Evolutionary conservation across 2,113 vertebrate genomes (phyloP).

Genomic region (Muntiacus muntjak): DNA sequence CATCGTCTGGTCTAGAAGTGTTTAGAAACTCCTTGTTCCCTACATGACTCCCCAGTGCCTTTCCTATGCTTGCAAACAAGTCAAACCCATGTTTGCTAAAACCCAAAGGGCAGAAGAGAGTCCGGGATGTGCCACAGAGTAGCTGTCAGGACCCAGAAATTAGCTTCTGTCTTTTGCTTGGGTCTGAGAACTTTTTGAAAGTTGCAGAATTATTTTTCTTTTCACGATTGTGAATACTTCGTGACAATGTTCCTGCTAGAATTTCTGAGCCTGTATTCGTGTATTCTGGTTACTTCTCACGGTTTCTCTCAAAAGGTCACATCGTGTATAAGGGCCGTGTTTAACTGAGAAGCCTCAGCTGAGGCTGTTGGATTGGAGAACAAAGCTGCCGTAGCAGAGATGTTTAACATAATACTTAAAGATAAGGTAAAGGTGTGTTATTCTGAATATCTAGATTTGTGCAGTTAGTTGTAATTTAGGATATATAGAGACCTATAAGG

Average conservation of each 20-base stretch:
- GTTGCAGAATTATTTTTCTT: too few species aligned
- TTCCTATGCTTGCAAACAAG: not conserved
- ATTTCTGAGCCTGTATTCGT: not conserved
- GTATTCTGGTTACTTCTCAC: not conserved
- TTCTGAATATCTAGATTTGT: conserved; percentile 71
- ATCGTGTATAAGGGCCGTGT: not conserved
- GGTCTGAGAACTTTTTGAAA: not conserved
- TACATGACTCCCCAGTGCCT: not conserved
- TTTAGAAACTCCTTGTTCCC: not conserved
- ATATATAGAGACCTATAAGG: conserved; percentile 73
- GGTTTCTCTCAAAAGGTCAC: not conserved
- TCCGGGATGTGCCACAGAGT: too few species aligned
- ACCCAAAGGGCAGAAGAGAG: not conserved
- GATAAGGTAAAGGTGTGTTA: conserved; percentile 70
- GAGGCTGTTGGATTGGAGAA: not conserved
- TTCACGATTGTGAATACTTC: not conserved
- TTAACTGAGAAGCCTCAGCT: not conserved
- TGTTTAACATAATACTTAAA: conserved; percentile 68
- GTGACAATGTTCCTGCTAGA: not conserved
- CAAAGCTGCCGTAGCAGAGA: conserved; percentile 45
- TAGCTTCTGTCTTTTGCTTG: not conserved
- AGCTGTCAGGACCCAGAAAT: not conserved
- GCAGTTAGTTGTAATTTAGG: conserved; percentile 73
- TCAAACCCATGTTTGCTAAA: not conserved
- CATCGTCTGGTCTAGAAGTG: not conserved